Base-by-base conservation (phyloP, 2,888 invertebrate species). In the Drepanosiphum platanoidis region DNA sequence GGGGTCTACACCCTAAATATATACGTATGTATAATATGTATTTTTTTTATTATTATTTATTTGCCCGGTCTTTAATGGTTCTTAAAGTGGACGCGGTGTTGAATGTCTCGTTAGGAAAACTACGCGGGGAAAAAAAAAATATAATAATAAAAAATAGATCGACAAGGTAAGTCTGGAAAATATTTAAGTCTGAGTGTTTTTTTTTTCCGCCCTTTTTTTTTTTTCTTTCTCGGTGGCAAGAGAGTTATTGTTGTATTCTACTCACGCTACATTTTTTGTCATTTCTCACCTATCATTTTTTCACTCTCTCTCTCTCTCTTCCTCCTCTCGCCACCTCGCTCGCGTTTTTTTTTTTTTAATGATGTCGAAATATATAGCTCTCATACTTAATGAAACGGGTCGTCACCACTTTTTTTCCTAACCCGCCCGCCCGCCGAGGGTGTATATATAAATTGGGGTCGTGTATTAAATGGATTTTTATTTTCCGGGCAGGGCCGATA, bases 391-490 rank as follows among this genome's bases (percentile, higher is more conserved):
- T 74, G 83, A 74, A 83, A 66, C 61, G 46, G 74, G 18, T 64
- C 66, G 52, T 46, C 46, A 18, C 46, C 46, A 66, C 64, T 42
- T 42, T 46, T 39, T 64, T 64, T 36, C 66, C 46, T 42, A 13
- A 13, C 81, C n/a, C 7, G 34, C 64, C n/a, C n/a, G n/a, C n/a
- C n/a, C 71, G n/a, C 46, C 15, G 18, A 66, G 64, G 74, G 64
- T 74, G 30, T 32, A 15, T 83, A 66, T 61, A 81, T 81, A 81
- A 81, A 83, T 74, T 74, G 74, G 34, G 83, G 74, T 83, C 74
- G 66, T 83, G 83, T 74, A 83, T 83, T 83, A 83, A 83, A 83
- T 83, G 74, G 42, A 83, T 83, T 83, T 83, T 74, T 83, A 74
- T 83, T 52, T 83, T 18, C 83, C n/a, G 22, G 34, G 83, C 46